phyloP scores from a whole-genome alignment of 2,888 invertebrate species.

The Trilocha varians region DNA sequence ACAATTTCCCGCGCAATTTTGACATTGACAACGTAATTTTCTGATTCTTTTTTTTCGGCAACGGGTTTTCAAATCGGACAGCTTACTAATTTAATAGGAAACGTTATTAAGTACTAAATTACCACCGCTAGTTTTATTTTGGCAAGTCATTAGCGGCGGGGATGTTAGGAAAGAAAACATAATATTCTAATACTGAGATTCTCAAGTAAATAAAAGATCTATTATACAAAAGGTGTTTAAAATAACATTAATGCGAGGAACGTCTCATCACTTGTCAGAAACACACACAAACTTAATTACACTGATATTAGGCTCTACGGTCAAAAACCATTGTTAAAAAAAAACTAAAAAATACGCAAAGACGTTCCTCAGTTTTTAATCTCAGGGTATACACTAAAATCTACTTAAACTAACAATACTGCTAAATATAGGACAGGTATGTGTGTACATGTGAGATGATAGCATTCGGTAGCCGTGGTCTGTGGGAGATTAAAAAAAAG shows the following conservation, averaged over 20 bases:
- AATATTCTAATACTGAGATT: constrained; percentile 62
- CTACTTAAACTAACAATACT: constrained; percentile 68
- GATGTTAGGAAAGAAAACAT: constrained; percentile 45
- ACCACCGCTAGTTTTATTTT: constrained; percentile 37
- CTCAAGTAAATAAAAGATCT: constrained; percentile 48
- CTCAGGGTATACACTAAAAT: constrained; percentile 56
- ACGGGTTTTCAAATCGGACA: constrained; percentile 17
- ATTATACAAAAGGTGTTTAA: constrained; percentile 64
- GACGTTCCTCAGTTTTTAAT: constrained; percentile 30
- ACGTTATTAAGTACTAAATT: constrained; percentile 56
- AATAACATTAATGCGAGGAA: constrained; percentile 32
- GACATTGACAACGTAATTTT: not conserved
- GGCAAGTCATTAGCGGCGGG: constrained; percentile 50
- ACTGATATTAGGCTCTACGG: too few relatives aligned
- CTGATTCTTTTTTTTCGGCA: constrained; percentile 4
- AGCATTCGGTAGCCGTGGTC: constrained; percentile 51
- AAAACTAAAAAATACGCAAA: too few relatives aligned
- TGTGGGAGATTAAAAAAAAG: constrained; percentile 26
- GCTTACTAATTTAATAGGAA: constrained; percentile 23
- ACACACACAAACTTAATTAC: not conserved
- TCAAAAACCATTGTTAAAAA: too few relatives aligned
- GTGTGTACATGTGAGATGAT: constrained; percentile 59
- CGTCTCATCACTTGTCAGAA: not conserved
- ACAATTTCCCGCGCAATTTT: not conserved
- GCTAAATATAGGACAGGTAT: constrained; percentile 51